Evolutionary conservation across 2,113 vertebrate genomes (phyloP), one percentile per base, ranked within the genome.

Genomic region (Thinocorus orbignyianus): DNA sequence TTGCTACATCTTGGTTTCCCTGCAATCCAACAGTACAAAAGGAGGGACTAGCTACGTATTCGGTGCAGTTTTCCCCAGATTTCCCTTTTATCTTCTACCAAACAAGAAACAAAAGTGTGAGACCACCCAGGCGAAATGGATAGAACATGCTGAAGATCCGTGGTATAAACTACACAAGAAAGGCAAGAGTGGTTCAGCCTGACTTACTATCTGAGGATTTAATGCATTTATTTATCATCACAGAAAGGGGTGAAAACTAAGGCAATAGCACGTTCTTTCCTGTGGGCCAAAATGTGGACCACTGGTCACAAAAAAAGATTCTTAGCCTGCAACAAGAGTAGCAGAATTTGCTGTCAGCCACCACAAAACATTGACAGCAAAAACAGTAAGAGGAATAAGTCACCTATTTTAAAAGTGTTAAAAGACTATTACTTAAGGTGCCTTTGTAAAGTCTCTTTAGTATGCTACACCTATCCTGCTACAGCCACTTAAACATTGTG

Each of bases 381-480:
- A 78, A 87, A 76, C 35, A 54, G 60, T 37, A 74, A 39, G 17
- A 84, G 49, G n/a, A 82, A 5, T 68, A 89, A 85, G 66, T 23
- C 17, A 7, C 23, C 51, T 82, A 42, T 78, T 72, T 87, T 83
- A 71, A 81, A 93, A 95, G 87, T 49, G 71, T 17, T 64, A 88
- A 78, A 74, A 80, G 39, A 62, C 82, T 79, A 51, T 69, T 88
- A 90, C 78, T 92, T 66, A 95, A 93, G 76, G 90, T 92, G 81
- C 78, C 90, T 88, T 96, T 96, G 91, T 77, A 86, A 94, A 91
- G 77, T 17, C 81, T 94, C 68, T 66, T 92, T 80, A 92, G 33
- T 74, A 93, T 78, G 79, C 80, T 91, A 52, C 14, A 61, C 74
- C 71, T 83, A 62, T 81, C 78, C 80, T 81, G 55, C 64, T 83